Evolutionary conservation across 1,140 invertebrate genomes (phyloP).

Genomic region (Habropoda laboriosa): DNA sequence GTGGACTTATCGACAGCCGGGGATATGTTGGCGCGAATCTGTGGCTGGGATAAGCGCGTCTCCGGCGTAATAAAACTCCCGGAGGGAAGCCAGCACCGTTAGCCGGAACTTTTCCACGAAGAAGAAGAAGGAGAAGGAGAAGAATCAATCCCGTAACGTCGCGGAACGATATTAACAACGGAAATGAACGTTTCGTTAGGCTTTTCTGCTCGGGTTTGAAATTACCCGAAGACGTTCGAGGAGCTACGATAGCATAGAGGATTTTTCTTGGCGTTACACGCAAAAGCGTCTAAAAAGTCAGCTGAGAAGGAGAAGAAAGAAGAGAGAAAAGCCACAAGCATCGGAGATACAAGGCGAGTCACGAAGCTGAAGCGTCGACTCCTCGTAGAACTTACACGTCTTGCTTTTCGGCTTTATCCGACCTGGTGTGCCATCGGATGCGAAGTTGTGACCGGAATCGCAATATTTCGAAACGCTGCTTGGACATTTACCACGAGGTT

Average conservation of each 20-base stretch:
- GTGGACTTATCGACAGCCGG: conserved; percentile 40
- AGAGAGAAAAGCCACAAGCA: background rate
- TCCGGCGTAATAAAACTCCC: conserved; percentile 58
- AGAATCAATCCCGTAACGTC: conserved; percentile 59
- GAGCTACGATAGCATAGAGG: no score
- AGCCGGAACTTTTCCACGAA: conserved; percentile 53
- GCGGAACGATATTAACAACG: no score
- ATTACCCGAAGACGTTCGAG: background rate
- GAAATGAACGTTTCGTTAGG: no score
- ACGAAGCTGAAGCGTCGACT: conserved; percentile 40
- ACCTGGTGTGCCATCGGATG: conserved; percentile 33
- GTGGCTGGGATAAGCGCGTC: conserved; percentile 60
- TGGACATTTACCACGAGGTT: conserved; percentile 60
- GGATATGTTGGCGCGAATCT: conserved; percentile 61
- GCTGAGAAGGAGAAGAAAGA: no score
- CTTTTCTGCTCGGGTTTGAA: background rate
- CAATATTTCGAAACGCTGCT: conserved; percentile 60
- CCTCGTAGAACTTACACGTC: conserved; percentile 52
- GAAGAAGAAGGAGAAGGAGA: conserved; percentile 15
- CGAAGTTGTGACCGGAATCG: conserved; percentile 63
- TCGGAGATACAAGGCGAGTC: conserved; percentile 37
- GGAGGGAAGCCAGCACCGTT: conserved; percentile 45
- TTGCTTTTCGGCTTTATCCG: conserved; percentile 50
- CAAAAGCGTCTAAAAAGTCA: no score
- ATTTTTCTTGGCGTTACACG: no score